phyloP scores from a whole-genome alignment of 2,888 invertebrate genomes.

The Anorthoa munda region DNA sequence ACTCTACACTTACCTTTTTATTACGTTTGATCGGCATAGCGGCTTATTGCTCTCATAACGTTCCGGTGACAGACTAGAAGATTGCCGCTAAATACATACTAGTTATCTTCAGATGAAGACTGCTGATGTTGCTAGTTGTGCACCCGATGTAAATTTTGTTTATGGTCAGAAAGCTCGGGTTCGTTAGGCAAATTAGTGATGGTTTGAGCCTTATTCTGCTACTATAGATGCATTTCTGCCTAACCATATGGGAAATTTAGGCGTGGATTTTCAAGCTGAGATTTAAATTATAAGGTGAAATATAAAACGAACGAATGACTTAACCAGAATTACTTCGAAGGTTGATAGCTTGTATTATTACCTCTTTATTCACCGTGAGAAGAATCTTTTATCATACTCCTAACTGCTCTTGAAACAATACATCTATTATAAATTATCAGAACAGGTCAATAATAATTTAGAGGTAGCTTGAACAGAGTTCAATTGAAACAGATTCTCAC shows the following conservation, averaged over 20 bases:
- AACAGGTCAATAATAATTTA: slow-evolving; percentile 18
- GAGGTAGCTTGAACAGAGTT: slow-evolving; percentile 5
- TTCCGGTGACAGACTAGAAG: slow-evolving; percentile 12
- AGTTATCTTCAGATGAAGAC: slow-evolving; percentile 6
- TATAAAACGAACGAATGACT: too few species aligned
- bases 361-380: slow-evolving; percentile 9
- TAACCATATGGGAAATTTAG: too few species aligned
- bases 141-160: not conserved
- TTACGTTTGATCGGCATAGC: slow-evolving; percentile 9
- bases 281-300: too few species aligned
- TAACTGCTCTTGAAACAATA: not conserved
- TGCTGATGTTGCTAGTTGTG: slow-evolving; percentile 6
- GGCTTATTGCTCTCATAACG: slow-evolving; percentile 31
- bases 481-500: slow-evolving; percentile 36
- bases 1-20: slow-evolving; percentile 6
- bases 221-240: too few species aligned
- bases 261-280: too few species aligned
- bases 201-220: too few species aligned
- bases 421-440: not conserved
- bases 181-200: not conserved
- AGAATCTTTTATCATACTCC: not conserved
- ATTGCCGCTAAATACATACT: slow-evolving; percentile 14
- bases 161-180: not conserved
- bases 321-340: too few species aligned
- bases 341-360: not conserved